phyloP scores from a whole-genome alignment of 2,888 invertebrate genomes.

The Cerastis rubricosa region DNA sequence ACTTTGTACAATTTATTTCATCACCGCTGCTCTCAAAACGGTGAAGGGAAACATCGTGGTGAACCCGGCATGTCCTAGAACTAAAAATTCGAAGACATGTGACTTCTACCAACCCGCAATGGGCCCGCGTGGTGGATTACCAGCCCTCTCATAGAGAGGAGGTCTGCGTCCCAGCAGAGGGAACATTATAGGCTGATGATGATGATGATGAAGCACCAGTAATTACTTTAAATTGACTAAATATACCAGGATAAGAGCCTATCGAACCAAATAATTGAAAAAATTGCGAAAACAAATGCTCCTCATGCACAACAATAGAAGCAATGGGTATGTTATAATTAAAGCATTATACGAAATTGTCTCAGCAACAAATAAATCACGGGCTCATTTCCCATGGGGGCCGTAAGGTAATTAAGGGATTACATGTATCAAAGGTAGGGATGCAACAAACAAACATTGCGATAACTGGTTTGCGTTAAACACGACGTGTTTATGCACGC shows the following conservation, averaged over 20 bases:
- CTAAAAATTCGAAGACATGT: too few species aligned
- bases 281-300: not conserved
- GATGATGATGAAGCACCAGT: too few species aligned
- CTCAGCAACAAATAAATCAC: constrained; percentile 53
- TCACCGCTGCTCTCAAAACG: too few species aligned
- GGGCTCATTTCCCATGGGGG: constrained; percentile 54
- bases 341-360: constrained; percentile 48
- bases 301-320: constrained; percentile 19
- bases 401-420: constrained; percentile 58
- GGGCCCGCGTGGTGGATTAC: too few species aligned
- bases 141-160: too few species aligned
- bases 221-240: too few species aligned
- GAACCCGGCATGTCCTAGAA: too few species aligned
- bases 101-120: too few species aligned
- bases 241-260: not conserved
- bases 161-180: too few species aligned
- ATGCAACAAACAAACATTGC: constrained; percentile 33
- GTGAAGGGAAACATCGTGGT: too few species aligned
- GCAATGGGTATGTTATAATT: constrained; percentile 38
- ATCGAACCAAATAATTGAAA: not conserved
- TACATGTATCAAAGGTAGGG: constrained; percentile 54
- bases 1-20: too few species aligned
- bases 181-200: too few species aligned
- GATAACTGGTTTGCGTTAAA: constrained; percentile 15
- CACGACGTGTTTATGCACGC: not conserved